These are phyloP conservation scores for Agonum fuliginosum DNA, from an alignment of 2,888 invertebrate genomes.

Conservation along the genomic window DNA sequence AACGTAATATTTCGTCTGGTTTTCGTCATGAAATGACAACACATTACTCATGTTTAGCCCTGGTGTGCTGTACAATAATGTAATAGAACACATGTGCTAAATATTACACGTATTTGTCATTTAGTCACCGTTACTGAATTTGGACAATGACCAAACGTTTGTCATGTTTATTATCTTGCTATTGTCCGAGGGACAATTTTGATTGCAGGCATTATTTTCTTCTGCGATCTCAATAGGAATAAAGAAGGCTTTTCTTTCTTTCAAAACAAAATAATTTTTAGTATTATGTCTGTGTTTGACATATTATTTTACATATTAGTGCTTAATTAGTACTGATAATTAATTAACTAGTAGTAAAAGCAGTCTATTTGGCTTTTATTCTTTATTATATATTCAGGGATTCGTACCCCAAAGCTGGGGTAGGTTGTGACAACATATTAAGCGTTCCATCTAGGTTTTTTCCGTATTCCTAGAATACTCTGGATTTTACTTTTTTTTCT, in stretches of 20 bases:
- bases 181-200: neutral
- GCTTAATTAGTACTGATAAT: too few species aligned
- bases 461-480: too few species aligned
- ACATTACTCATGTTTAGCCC: conserved; percentile 20
- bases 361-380: too few species aligned
- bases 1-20: conserved; percentile 11
- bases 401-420: too few species aligned
- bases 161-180: neutral
- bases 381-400: too few species aligned
- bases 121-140: conserved; percentile 11
- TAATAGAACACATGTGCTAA: conserved; percentile 7
- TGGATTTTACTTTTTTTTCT: too few species aligned
- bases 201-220: conserved; percentile 6
- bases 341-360: too few species aligned
- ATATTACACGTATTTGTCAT: conserved; percentile 24
- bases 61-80: neutral
- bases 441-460: too few species aligned
- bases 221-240: neutral
- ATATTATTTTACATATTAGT: neutral
- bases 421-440: too few species aligned
- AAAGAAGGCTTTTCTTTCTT: too few species aligned
- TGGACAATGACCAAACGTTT: conserved; percentile 24
- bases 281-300: neutral
- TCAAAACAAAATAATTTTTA: neutral
- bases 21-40: conserved; percentile 6